Base-by-base conservation (phyloP, 2,888 invertebrate species). In the Ormyrus rosae region DNA sequence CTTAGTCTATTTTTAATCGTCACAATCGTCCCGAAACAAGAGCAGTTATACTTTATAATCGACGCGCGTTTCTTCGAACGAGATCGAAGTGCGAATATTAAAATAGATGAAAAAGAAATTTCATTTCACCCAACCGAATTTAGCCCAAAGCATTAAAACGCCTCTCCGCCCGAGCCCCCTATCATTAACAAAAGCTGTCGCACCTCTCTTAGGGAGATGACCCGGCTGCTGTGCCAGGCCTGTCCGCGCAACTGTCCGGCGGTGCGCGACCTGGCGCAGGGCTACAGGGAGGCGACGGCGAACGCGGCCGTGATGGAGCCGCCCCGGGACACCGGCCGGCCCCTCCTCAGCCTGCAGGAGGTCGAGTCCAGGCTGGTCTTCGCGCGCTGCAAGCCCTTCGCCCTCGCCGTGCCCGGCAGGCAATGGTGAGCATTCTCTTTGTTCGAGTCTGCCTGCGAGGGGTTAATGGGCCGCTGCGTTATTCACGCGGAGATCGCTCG, bases 311-410 rank as follows among this genome's bases (percentile, higher is more conserved):
- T 96, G 6, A 97, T 96, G 96, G 96, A 96, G 84, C 95, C 96
- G 0, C 93, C 96, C 74, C 95, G 96, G 13, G 96, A 96, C 87
- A 88, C 89, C 63, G 96, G 96, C 0, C 93, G 95, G 81, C 96
- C 96, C 0, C 89, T 97, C 81, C 91, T 97, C 6, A 96, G 96
- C 11, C 93, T 97, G 72, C 95, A 96, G 87, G 97, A 97, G 89
- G 93, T 97, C 83, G 97, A 97, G 90, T 96, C 96, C 87, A 93
- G 97, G 86, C 93, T 97, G 89, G 97, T 97, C 86, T 97, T 97
- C 92, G 97, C 97, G 87, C 95, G 96, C 91, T 97, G 96, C 92
- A 96, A 96, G 93, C 96, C 97, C 73, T 97, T 97, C 90, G 95
- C 95, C 73, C 91, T 97, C 89, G 95, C 95, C 87, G 95, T 95